Evolutionary conservation across 1,140 invertebrate genomes (phyloP), one percentile per base, ranked within the genome.

Genomic region (Maconellicoccus hirsutus): DNA sequence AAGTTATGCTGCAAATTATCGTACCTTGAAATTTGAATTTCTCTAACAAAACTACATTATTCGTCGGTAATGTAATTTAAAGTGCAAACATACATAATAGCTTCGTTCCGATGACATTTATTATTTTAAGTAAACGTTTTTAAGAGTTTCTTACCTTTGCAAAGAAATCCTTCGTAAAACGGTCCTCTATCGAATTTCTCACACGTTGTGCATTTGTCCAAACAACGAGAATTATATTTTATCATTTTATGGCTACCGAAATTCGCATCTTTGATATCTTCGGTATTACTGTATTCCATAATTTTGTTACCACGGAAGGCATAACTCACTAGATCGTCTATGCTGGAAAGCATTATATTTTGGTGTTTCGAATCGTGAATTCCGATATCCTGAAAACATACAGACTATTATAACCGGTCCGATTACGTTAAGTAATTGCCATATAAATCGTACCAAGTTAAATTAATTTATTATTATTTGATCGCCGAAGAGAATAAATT

Each of bases 311-410:
- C 33, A 14, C 42, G 19, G 12, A 27, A 27, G 16, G 38, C 63
- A 27, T 59, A 52, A 26, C 71, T 71, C 63, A 70, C 69, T 22
- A 90, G 79, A 78, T 90, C 87, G 78, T 88, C 86, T 71, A 91
- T 84, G 77, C 86, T 87, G 23, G 85, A 82, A 72, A 91, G 78
- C 74, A 90, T 86, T 59, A 86, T 84, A 76, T 84, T 86, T 76
- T 89, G 86, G 79, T 90, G 88, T 76, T 88, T 89, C 72, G 88
- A 87, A 81, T 90, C 88, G 77, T 86, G 86, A 76, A 91, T 87
- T 69, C 88, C 88, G 85, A 90, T 87, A 76, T 84, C 85, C 89
- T 91, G 79, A 33, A 33, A 33, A 33, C 29, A 33, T 33, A 33
- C 3, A 33, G 3, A 33, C 29, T 33, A 33, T 33, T 6, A 33